A percentile compares a stretch with the other conserved stretches of the same genome.
Evolutionary conservation across 2,888 invertebrate genomes (phyloP).

Genomic region (Chouioia cunea): DNA sequence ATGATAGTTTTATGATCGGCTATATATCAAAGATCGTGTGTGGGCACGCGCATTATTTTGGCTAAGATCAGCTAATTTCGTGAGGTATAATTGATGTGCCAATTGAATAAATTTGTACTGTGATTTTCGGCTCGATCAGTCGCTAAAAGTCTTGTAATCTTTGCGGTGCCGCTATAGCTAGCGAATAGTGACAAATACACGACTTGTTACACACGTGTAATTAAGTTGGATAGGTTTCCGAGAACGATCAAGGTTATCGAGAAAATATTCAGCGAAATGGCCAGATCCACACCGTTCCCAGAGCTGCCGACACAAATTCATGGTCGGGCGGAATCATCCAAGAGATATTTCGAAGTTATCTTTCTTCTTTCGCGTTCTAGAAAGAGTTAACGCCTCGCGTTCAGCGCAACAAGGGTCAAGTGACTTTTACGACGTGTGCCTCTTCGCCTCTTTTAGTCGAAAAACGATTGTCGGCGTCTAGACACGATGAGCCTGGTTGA

Average conservation of each 20-base stretch:
- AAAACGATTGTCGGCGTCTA: constrained; percentile 8
- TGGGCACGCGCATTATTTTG: neutral
- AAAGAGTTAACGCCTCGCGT: constrained; percentile 25
- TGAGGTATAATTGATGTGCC: constrained; percentile 43
- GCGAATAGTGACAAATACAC: constrained; percentile 59
- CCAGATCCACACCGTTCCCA: constrained; percentile 31
- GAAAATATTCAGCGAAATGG: constrained; percentile 47
- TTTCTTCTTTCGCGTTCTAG: neutral
- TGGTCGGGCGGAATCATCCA: constrained; percentile 4
- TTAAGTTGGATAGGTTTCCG: constrained; percentile 57
- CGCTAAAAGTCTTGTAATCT: constrained; percentile 54
- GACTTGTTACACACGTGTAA: constrained; percentile 56
- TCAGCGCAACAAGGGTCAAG: constrained; percentile 29
- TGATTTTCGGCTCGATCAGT: constrained; percentile 46
- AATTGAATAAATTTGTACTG: constrained; percentile 58
- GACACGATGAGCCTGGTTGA: neutral
- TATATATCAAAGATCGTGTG: constrained; percentile 18
- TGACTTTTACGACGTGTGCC: constrained; percentile 29
- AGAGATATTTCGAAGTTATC: constrained; percentile 29
- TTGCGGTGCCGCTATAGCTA: constrained; percentile 51
- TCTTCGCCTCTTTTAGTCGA: neutral
- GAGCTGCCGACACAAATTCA: constrained; percentile 28
- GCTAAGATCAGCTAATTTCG: constrained; percentile 47
- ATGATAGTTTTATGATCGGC: constrained; percentile 30
- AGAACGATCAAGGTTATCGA: constrained; percentile 54